Conservation (phyloP, 1,140 invertebrate genomes). For the Brevipalpus yothersi region DNA sequence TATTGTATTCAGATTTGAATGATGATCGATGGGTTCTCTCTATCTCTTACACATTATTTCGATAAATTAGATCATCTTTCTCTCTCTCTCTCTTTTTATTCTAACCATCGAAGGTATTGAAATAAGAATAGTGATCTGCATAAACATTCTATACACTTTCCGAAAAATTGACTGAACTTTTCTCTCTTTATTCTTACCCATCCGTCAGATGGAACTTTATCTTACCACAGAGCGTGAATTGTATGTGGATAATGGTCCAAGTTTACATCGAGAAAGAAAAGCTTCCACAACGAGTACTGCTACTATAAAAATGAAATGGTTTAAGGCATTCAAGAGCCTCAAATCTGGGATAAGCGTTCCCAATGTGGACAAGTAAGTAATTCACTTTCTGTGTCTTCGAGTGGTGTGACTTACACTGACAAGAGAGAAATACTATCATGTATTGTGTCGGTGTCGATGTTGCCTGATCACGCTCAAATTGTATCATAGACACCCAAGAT, state of each 20-base stretch:
- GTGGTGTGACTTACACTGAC: too few relatives aligned
- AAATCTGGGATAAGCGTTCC: conserved; percentile 43
- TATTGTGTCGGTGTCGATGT: neutral
- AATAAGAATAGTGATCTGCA: too few relatives aligned
- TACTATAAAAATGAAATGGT: conserved; percentile 85
- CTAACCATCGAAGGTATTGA: too few relatives aligned
- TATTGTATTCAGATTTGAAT: too few relatives aligned
- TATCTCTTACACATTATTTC: too few relatives aligned
- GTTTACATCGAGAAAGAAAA: conserved; percentile 11
- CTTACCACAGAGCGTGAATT: neutral
- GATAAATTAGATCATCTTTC: too few relatives aligned
- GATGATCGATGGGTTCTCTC: too few relatives aligned
- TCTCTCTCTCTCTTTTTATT: too few relatives aligned
- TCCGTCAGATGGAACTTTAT: neutral
- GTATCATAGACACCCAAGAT: too few relatives aligned
- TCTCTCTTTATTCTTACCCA: neutral
- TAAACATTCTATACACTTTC: neutral
- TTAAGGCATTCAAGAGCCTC: conserved; percentile 83
- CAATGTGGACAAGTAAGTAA: conserved; percentile 20
- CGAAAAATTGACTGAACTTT: neutral
- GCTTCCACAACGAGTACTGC: conserved; percentile 49
- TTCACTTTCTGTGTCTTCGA: neutral
- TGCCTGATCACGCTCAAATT: neutral
- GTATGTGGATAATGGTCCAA: neutral
- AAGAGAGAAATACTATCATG: too few relatives aligned